These are phyloP conservation scores for Stramonita haemastoma DNA, from an alignment of 2,888 invertebrate genomes.

Conservation along the genomic window DNA sequence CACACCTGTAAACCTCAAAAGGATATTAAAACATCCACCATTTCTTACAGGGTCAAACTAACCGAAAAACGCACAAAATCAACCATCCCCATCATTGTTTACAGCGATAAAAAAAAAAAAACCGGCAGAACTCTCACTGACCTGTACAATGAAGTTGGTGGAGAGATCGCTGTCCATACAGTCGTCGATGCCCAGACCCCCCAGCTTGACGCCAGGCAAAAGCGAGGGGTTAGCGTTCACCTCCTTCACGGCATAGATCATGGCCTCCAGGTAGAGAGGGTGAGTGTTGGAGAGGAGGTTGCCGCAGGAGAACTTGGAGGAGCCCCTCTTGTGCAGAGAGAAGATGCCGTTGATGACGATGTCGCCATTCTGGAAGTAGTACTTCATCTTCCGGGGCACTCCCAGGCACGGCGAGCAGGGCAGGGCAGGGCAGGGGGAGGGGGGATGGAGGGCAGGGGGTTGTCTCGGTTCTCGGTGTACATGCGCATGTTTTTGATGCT, in stretches of 20 bases:
- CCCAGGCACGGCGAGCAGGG: conserved; percentile 66
- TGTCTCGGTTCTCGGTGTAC: conserved; percentile 59
- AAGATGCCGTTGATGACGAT: conserved; percentile 68
- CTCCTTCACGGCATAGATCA: conserved; percentile 60
- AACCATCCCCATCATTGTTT: too few species aligned
- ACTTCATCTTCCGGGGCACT: conserved; percentile 56
- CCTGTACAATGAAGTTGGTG: conserved; percentile 44
- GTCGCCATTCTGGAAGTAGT: conserved; percentile 69
- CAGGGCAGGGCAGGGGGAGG: conserved; percentile 63
- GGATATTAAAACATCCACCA: too few species aligned
- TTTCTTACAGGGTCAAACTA: too few species aligned
- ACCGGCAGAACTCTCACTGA: background rate
- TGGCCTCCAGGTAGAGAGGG: conserved; percentile 59
- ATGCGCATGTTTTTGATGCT: conserved; percentile 59
- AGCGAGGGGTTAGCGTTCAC: conserved; percentile 40
- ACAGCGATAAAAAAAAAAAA: background rate
- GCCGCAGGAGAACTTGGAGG: conserved; percentile 61
- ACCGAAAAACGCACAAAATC: too few species aligned
- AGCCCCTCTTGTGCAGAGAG: conserved; percentile 63
- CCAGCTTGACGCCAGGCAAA: conserved; percentile 56
- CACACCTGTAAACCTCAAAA: too few species aligned
- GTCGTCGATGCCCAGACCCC: conserved; percentile 68
- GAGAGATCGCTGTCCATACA: conserved; percentile 53
- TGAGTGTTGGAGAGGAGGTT: conserved; percentile 55
- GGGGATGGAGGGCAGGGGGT: conserved; percentile 52